Conservation (phyloP, 92 coral and sea anemone genomes). For the Diadumene lineata region DNA sequence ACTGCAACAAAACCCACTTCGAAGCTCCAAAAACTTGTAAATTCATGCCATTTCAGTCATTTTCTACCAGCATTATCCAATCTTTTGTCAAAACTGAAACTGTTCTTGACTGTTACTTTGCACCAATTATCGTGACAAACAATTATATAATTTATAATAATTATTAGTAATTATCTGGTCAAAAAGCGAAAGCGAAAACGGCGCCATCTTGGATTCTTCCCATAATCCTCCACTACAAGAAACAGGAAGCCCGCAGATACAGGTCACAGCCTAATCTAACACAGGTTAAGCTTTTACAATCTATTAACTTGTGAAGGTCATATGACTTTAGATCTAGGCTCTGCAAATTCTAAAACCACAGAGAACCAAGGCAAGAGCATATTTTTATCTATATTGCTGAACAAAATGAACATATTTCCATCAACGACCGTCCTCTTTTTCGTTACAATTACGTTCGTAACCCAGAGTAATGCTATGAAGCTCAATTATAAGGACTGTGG, state of each 20-base stretch:
- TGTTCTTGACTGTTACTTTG: not conserved
- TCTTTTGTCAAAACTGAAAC: not conserved
- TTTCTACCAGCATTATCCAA: not conserved
- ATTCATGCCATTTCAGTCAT: not conserved
- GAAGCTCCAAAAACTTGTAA: not conserved
- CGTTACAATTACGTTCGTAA: not conserved
- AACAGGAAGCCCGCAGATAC: not conserved
- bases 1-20: not conserved
- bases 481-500: conserved; percentile 35
- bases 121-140: not conserved
- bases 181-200: conserved; percentile 2
- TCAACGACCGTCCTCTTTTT: not conserved
- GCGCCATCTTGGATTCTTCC: conserved; percentile 31
- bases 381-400: no score
- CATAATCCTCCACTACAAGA: not conserved
- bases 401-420: not conserved
- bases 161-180: not conserved
- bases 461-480: conserved; percentile 8
- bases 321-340: conserved; percentile 42
- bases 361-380: no score
- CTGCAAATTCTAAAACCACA: not conserved
- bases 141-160: not conserved
- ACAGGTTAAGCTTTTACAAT: no score
- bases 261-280: no score
- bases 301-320: no score